These are phyloP conservation scores for Keiferia lycopersicella DNA, from an alignment of 2,888 invertebrate species.

Conservation along the genomic window DNA sequence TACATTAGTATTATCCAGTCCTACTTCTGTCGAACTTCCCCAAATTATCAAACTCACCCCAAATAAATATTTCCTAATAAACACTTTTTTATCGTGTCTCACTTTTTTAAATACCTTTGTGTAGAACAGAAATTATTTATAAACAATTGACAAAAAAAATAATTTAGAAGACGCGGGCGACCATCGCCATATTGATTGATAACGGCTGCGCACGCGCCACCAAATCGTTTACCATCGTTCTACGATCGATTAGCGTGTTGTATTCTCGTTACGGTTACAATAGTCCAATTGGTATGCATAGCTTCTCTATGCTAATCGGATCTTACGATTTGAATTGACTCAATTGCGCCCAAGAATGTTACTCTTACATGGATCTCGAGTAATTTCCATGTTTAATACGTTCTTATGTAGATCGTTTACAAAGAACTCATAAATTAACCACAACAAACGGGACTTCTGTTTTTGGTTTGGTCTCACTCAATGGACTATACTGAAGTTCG, in stretches of 20 bases:
- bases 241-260: conserved; percentile 39
- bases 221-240: conserved; percentile 28
- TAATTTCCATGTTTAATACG: background rate
- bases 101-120: no score
- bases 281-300: conserved; percentile 63
- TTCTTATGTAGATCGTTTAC: background rate
- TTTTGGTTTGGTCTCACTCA: background rate
- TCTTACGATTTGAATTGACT: conserved; percentile 39
- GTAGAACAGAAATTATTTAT: no score
- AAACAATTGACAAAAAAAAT: no score
- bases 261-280: conserved; percentile 52
- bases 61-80: no score
- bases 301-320: conserved; percentile 42
- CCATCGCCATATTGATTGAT: conserved; percentile 15
- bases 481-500: conserved; percentile 1
- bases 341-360: conserved; percentile 10
- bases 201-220: conserved; percentile 29
- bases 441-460: conserved; percentile 5
- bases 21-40: no score
- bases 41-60: no score
- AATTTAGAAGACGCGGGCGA: no score
- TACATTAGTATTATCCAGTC: background rate
- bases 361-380: background rate
- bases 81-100: no score
- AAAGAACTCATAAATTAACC: background rate